Percentiles rank a stretch among this genome's conserved stretches.
Conservation (phyloP, 1,140 invertebrate species). For the Sipha flava region DNA sequence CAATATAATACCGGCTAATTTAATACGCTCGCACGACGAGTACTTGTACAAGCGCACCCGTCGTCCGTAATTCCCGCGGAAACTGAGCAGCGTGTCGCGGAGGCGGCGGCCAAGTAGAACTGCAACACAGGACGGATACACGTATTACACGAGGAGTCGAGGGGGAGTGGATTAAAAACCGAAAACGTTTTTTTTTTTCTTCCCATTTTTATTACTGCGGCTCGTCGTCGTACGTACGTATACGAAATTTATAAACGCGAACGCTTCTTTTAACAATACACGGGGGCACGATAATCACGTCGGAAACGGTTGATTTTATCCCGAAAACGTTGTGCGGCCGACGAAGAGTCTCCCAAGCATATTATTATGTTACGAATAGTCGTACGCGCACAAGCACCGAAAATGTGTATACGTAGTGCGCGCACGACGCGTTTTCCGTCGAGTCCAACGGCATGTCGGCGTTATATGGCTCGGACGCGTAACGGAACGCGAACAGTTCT, state of each 20-base stretch:
- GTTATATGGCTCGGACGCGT: not conserved
- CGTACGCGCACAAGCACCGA: no score
- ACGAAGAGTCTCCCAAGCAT: not conserved
- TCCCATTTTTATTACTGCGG: no score
- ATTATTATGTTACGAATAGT: no score
- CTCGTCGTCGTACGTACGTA: no score
- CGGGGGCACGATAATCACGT: not conserved
- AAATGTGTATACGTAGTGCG: no score
- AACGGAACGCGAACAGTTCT: conserved; percentile 8
- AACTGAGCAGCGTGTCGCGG: not conserved
- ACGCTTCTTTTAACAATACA: not conserved
- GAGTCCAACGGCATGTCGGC: not conserved
- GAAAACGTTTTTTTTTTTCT: no score
- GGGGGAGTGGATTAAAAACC: no score
- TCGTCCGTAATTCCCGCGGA: not conserved
- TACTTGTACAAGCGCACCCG: no score
- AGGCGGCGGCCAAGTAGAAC: not conserved
- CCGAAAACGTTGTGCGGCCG: not conserved
- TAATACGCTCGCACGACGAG: not conserved
- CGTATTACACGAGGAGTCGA: not conserved
- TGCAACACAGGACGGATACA: not conserved
- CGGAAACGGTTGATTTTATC: not conserved
- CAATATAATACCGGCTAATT: not conserved
- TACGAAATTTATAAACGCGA: not conserved
- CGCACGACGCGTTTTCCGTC: no score